Percentiles rank a stretch among this genome's conserved stretches.
These are phyloP conservation scores for Drosophila multiciliata DNA, from an alignment of 2,888 invertebrate genomes.

Conservation along the genomic window DNA sequence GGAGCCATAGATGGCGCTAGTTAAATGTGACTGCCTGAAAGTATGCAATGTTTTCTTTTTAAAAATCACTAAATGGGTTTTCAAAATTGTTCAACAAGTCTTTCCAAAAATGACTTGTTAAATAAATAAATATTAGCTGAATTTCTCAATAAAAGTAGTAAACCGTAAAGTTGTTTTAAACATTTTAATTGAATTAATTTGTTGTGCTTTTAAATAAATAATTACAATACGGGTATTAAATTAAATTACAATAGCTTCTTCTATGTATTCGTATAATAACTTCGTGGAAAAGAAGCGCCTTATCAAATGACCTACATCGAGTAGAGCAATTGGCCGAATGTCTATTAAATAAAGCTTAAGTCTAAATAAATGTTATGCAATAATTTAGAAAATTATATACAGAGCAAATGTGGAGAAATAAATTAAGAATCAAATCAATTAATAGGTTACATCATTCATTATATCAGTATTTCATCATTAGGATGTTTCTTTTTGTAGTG, in stretches of 20 bases:
- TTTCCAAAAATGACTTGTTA: neutral
- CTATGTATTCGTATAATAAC: conserved; percentile 51
- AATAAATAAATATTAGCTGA: neutral
- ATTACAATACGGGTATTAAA: conserved; percentile 72
- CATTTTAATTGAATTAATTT: conserved; percentile 76
- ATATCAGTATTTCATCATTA: conserved; percentile 15
- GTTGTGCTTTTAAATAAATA: conserved; percentile 73
- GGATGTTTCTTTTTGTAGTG: neutral
- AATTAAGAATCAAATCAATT: conserved; percentile 62
- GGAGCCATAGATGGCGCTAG: conserved; percentile 36
- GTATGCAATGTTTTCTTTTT: conserved; percentile 17
- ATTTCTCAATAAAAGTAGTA: neutral
- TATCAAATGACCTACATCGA: conserved; percentile 46
- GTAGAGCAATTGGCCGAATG: conserved; percentile 45
- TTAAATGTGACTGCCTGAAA: neutral
- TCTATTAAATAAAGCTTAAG: conserved; percentile 66
- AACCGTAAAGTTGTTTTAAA: conserved; percentile 55
- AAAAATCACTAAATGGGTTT: too few species aligned
- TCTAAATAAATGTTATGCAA: conserved; percentile 71
- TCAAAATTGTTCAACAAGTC: too few species aligned
- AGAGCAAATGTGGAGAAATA: conserved; percentile 71
- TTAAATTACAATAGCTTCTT: conserved; percentile 81
- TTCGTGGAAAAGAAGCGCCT: conserved; percentile 66
- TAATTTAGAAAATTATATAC: conserved; percentile 80
- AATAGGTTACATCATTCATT: conserved; percentile 51